A percentile compares a stretch with the other conserved stretches of the same genome.
Evolutionary conservation across 2,888 invertebrate genomes (phyloP).

Genomic region (Balanococcus diminutus): DNA sequence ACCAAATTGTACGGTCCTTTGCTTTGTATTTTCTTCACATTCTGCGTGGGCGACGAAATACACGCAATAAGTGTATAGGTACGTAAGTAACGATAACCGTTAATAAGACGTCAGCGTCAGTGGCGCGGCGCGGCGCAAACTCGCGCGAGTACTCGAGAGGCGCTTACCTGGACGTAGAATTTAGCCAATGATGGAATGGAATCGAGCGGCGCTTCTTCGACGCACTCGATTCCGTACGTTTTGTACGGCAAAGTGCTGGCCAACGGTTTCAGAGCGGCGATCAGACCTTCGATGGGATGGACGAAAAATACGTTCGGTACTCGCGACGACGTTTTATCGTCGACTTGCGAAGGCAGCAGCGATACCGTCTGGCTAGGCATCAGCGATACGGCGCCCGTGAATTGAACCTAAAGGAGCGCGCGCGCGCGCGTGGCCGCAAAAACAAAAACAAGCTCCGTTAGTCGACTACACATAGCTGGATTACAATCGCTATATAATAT

Average conservation of each 20-base stretch:
- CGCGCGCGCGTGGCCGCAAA: too few relatives aligned
- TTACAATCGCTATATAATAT: too few relatives aligned
- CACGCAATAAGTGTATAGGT: not conserved
- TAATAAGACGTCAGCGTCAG: not conserved
- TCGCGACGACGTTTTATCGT: not conserved
- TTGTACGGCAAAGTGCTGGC: slow-evolving; percentile 75
- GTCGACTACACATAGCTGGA: too few relatives aligned
- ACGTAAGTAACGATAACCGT: not conserved
- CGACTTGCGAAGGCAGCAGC: not conserved
- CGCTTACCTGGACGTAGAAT: slow-evolving; percentile 68
- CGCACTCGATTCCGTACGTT: slow-evolving; percentile 91
- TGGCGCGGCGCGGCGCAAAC: too few relatives aligned
- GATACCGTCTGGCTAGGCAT: not conserved
- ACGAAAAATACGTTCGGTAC: slow-evolving; percentile 64
- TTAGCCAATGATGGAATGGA: slow-evolving; percentile 75
- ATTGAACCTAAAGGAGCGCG: slow-evolving; percentile 36
- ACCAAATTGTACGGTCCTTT: slow-evolving; percentile 85
- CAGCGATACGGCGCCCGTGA: not conserved
- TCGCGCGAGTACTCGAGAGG: too few relatives aligned
- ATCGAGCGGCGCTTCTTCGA: slow-evolving; percentile 73
- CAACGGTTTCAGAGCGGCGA: slow-evolving; percentile 72
- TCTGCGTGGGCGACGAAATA: slow-evolving; percentile 61
- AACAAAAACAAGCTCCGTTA: not conserved
- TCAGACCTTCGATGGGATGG: slow-evolving; percentile 90
- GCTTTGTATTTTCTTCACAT: slow-evolving; percentile 77